Evolutionary conservation across 2,113 vertebrate species (phyloP).

Genomic region (Planiliza haematocheilus): DNA sequence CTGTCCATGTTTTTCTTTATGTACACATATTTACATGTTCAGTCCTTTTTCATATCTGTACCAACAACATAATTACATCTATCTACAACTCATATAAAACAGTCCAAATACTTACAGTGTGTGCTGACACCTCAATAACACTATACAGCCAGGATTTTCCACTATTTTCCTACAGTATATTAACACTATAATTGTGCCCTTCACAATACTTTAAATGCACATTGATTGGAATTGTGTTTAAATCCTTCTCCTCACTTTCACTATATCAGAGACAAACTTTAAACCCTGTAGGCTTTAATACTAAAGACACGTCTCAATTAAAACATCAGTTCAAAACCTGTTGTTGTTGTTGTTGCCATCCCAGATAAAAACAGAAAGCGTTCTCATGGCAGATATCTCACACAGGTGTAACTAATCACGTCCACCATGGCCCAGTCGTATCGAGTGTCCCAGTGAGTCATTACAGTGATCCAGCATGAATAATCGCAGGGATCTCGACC

Average conservation of each 20-base stretch:
- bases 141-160: background rate
- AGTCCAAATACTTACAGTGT: slow-evolving; percentile 26
- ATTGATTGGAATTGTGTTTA: no score
- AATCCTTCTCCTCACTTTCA: no score
- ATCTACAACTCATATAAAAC: slow-evolving; percentile 3
- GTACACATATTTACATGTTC: slow-evolving; percentile 47
- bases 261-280: no score
- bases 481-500: background rate
- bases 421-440: background rate
- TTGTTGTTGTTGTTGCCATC: no score
- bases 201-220: no score
- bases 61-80: background rate
- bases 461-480: background rate
- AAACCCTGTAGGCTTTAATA: no score
- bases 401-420: slow-evolving; percentile 1
- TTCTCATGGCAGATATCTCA: background rate
- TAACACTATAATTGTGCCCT: no score
- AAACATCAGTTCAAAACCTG: no score
- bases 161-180: no score
- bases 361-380: no score
- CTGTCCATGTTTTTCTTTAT: slow-evolving; percentile 11
- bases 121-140: slow-evolving; percentile 11
- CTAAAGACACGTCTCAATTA: no score
- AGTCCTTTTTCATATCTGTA: background rate
- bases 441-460: background rate